phyloP scores from a whole-genome alignment of 2,113 vertebrate genomes.

The Grallaria varia region DNA sequence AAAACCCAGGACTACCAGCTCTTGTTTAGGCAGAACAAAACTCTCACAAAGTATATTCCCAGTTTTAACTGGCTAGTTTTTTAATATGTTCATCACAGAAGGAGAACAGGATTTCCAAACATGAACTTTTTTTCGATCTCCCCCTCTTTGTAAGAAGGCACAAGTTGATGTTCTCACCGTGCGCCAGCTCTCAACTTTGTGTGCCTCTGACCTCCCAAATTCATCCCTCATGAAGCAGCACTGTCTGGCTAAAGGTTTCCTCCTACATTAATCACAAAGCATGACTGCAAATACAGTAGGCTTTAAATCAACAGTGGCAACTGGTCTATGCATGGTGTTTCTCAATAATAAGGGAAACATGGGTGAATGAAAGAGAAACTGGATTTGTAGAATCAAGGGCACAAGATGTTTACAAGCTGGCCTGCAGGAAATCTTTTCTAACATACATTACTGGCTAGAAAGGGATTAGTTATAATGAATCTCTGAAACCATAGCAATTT shows the following conservation, averaged over 20 bases:
- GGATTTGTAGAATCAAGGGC: neutral
- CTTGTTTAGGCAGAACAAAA: neutral
- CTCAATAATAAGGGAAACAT: neutral
- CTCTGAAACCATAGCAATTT: neutral
- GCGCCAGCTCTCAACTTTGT: neutral
- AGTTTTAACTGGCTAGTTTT: neutral
- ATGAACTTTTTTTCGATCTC: neutral
- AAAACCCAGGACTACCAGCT: neutral
- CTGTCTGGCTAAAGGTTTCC: neutral
- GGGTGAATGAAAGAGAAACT: neutral
- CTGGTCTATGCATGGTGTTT: neutral
- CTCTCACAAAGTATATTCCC: neutral
- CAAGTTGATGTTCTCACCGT: fast-evolving
- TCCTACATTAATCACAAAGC: neutral
- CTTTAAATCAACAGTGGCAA: neutral
- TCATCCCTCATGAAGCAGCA: neutral
- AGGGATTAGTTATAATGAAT: neutral
- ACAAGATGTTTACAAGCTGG: neutral
- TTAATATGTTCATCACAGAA: neutral
- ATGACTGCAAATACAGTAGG: neutral
- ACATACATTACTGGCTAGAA: neutral
- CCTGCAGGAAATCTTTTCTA: neutral
- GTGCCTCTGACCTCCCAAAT: neutral
- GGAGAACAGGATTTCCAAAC: neutral
- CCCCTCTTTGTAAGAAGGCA: neutral